Evolutionary conservation across 2,113 vertebrate species (phyloP), one percentile per base, ranked within the genome.

Genomic region (Pao palembangensis): DNA sequence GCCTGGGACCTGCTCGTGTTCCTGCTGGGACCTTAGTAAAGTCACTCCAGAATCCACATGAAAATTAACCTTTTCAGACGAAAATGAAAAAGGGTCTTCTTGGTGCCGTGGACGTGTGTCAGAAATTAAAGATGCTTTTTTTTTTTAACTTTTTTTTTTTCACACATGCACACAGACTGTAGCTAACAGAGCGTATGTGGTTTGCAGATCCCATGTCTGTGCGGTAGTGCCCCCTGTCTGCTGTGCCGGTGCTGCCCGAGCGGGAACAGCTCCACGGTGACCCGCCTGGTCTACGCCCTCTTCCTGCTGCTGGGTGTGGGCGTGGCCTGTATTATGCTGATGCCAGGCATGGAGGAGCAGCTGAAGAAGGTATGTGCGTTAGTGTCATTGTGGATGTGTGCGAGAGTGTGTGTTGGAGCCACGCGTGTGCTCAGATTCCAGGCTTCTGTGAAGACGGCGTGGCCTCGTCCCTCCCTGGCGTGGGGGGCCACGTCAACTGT

Each of bases 261-360:
- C 61, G 96, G 96, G 19, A 98, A 99, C 78, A 98, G 95, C 81
- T 99, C 97, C 51, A 99, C 97, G 0, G 93, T 99, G 54, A 98
- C 96, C 0, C 94, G 97, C 1, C 88, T 99, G 74, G 93, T 96
- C 60, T 99, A 98, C 4, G 95, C 96, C 5, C 91, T 94, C 84
- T 96, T 99, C 75, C 75, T 99, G 51, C 91, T 99, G 4, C 86
- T 99, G 61, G 97, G 97, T 0, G 96, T 98, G 3, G 93, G 83
- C 3, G 67, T 98, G 1, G 93, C 96, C 80, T 98, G 96, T 43
- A 89, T 99, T 49, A 98, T 99, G 97, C 58, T 99, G 62, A 93
- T 98, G 89, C 97, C 97, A 2, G 96, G 97, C 79, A 98, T 99
- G 95, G 97, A 98, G 80, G 92, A 88, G 19, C 95, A 98, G 58